A percentile compares a stretch with the other conserved stretches of the same genome.
Evolutionary conservation across 1,140 invertebrate species (phyloP).

Genomic region (Heliconius nattereri): DNA sequence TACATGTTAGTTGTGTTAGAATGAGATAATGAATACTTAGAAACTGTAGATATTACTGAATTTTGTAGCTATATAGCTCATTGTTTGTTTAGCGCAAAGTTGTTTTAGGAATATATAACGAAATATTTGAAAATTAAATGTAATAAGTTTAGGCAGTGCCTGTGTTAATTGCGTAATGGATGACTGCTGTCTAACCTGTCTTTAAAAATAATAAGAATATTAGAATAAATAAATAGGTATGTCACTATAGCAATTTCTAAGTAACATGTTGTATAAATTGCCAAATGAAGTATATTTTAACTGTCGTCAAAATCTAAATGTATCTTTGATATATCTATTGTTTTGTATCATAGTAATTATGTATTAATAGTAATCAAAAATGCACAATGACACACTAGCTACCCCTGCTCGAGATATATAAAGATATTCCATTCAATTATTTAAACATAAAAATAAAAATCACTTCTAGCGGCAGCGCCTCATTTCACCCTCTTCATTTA

Average conservation of each 20-base stretch:
- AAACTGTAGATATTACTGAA: conserved; percentile 10
- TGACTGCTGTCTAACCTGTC: background rate
- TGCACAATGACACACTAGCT: background rate
- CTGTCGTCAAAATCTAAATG: background rate
- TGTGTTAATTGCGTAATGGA: background rate
- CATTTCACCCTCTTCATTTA: conserved; percentile 29
- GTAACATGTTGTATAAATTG: conserved; percentile 8
- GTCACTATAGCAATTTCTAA: conserved; percentile 3
- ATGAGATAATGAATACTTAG: conserved; percentile 4
- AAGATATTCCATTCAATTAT: background rate
- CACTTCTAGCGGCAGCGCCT: conserved; percentile 33
- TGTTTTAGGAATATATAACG: conserved; percentile 1
- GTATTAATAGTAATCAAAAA: background rate
- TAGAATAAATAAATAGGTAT: conserved; percentile 4
- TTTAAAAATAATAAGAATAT: background rate
- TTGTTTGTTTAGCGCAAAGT: conserved; percentile 17
- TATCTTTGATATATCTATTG: conserved; percentile 5
- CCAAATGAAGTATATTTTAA: conserved; percentile 5
- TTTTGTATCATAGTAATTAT: conserved; percentile 2
- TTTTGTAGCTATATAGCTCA: conserved; percentile 5
- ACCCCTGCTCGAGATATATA: background rate
- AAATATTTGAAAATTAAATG: background rate
- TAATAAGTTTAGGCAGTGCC: background rate
- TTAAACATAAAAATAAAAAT: background rate
- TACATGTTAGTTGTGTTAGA: conserved; percentile 2